Conservation (phyloP, 2,113 vertebrate genomes). For the Channa maculata region DNA sequence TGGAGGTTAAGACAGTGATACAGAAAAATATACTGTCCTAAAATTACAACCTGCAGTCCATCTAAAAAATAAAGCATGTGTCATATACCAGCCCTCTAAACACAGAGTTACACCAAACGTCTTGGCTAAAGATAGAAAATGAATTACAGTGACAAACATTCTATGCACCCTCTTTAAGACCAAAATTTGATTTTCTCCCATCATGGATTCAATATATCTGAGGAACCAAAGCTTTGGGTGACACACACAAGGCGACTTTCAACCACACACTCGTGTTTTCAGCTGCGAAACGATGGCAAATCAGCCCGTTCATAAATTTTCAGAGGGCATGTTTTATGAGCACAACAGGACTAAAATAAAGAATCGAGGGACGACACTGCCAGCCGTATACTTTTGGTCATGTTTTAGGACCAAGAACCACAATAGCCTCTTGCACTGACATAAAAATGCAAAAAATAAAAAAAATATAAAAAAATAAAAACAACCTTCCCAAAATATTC, state of each 20-base stretch:
- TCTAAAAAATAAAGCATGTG: constrained; percentile 66
- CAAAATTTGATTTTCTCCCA: constrained; percentile 32
- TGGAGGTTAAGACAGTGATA: constrained; percentile 60
- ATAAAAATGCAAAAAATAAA: constrained; percentile 54
- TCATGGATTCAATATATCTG: constrained; percentile 32
- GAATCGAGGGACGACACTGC: constrained; percentile 64
- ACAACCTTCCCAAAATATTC: constrained; percentile 70
- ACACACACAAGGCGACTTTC: constrained; percentile 25
- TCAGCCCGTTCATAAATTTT: constrained; percentile 66
- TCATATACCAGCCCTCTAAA: constrained; percentile 74
- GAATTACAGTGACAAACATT: constrained; percentile 69
- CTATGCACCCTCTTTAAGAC: constrained; percentile 31
- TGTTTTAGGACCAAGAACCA: constrained; percentile 79
- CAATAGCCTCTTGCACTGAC: constrained; percentile 67
- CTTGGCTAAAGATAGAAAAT: constrained; percentile 71
- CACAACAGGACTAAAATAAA: constrained; percentile 65
- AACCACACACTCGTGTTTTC: constrained; percentile 47
- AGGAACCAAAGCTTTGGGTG: constrained; percentile 46
- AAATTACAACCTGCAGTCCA: constrained; percentile 71
- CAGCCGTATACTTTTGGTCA: constrained; percentile 75
- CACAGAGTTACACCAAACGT: constrained; percentile 65
- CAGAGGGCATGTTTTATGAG: constrained; percentile 62
- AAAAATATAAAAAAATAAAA: constrained; percentile 22
- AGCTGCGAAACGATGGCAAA: constrained; percentile 43
- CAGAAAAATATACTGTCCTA: constrained; percentile 62